Conservation (phyloP, 2,113 vertebrate genomes). For the Pelecanoides urinatrix region DNA sequence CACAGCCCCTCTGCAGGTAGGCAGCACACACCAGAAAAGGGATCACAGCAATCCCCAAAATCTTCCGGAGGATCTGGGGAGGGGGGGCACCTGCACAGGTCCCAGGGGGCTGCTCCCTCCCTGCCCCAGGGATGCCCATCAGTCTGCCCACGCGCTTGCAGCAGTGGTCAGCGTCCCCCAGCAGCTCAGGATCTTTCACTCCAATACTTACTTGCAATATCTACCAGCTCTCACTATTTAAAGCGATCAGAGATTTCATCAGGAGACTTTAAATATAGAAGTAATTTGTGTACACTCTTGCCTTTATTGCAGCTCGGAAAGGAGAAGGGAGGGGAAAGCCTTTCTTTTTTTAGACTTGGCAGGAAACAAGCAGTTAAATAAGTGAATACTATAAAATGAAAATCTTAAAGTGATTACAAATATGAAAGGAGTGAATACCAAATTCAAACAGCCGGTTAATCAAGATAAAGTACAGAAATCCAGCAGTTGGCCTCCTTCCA, state of each 20-base stretch:
- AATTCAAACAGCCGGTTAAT: conserved; percentile 37
- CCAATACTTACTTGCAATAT: background rate
- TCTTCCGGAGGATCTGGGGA: background rate
- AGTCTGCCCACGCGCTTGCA: rapidly evolving
- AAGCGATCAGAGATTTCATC: background rate
- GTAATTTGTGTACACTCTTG: conserved; percentile 28
- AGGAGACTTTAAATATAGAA: conserved; percentile 30
- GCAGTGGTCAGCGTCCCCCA: background rate
- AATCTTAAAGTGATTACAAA: conserved; percentile 47
- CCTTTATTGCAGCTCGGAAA: background rate
- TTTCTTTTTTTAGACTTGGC: conserved; percentile 41
- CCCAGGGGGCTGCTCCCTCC: background rate
- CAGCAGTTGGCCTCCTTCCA: conserved; percentile 36
- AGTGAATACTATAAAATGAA: conserved; percentile 36
- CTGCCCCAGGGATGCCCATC: background rate
- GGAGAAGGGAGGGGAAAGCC: conserved; percentile 23
- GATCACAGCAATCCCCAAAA: background rate
- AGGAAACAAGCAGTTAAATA: conserved; percentile 54
- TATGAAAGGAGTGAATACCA: conserved; percentile 17
- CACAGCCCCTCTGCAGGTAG: background rate
- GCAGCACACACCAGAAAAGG: background rate
- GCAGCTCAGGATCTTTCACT: background rate
- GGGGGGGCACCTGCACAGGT: background rate
- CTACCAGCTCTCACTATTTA: background rate
- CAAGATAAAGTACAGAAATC: conserved; percentile 22